Evolutionary conservation across 2,113 vertebrate genomes (phyloP).

Genomic region (Ageneiosus marmoratus): DNA sequence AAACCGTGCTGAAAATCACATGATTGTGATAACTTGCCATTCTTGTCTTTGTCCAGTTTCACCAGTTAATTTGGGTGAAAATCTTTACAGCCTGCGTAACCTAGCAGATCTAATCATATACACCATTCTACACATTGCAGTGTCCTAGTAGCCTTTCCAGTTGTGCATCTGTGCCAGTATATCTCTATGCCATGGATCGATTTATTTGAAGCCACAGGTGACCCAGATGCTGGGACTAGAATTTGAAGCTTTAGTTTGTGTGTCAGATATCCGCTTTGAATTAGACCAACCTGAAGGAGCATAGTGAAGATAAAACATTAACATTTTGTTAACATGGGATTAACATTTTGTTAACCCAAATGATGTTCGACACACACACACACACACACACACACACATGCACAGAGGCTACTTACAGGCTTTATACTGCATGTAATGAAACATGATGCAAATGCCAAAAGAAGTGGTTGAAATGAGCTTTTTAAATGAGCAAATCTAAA

Average conservation of each 20-base stretch:
- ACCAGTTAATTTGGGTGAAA: neutral
- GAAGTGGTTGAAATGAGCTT: neutral
- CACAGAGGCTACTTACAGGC: neutral
- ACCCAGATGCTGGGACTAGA: neutral
- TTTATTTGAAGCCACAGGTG: constrained; percentile 22
- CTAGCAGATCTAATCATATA: neutral
- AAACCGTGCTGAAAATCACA: no score
- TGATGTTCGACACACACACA: neutral
- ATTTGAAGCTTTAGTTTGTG: constrained; percentile 3
- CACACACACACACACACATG: neutral
- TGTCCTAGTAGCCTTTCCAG: neutral
- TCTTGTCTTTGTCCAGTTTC: neutral
- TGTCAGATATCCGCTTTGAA: neutral
- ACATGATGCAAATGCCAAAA: neutral
- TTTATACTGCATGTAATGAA: neutral
- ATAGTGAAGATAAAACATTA: constrained; percentile 22
- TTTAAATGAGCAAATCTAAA: neutral
- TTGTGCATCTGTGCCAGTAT: neutral
- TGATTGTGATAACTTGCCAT: no score
- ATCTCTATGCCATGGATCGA: neutral
- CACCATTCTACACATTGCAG: constrained; percentile 1
- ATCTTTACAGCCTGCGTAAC: neutral
- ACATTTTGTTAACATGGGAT: neutral
- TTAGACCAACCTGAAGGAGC: neutral
- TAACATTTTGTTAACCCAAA: neutral